A percentile compares a stretch with the other conserved stretches of the same genome.
Evolutionary conservation across 2,797 vertebrate genomes (phyloP).

Genomic region (Knipowitschia caucasica): DNA sequence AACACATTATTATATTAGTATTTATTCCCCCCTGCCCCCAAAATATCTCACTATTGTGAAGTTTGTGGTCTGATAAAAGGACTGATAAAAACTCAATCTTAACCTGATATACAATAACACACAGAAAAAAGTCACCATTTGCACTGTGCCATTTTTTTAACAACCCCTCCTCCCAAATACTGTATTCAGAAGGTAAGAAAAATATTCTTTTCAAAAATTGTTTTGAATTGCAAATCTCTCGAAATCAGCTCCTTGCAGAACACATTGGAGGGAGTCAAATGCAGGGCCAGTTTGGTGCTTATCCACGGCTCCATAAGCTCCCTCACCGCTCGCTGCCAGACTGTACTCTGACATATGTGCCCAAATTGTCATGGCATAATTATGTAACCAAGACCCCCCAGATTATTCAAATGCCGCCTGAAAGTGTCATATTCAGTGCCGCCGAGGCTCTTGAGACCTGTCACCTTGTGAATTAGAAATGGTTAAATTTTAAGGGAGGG

Average conservation of each 20-base stretch:
- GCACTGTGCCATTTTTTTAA: slow-evolving; percentile 53
- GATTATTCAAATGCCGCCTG: slow-evolving; percentile 79
- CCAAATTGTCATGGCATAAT: slow-evolving; percentile 81
- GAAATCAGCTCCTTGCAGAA: slow-evolving; percentile 72
- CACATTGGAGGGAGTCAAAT: slow-evolving; percentile 51
- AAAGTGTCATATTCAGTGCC: slow-evolving; percentile 72
- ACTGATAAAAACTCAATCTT: slow-evolving; percentile 7
- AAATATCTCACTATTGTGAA: too few species aligned
- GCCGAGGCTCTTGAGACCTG: slow-evolving; percentile 69
- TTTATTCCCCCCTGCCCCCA: too few species aligned
- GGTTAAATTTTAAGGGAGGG: slow-evolving; percentile 65
- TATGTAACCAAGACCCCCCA: slow-evolving; percentile 79
- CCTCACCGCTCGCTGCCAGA: slow-evolving; percentile 61
- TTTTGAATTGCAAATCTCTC: slow-evolving; percentile 82
- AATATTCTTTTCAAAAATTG: slow-evolving; percentile 74
- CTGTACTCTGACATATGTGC: slow-evolving; percentile 71
- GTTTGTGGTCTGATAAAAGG: neutral
- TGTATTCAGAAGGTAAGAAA: slow-evolving; percentile 76
- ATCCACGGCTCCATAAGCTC: slow-evolving; percentile 73
- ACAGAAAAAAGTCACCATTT: slow-evolving; percentile 56
- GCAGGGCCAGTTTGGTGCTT: slow-evolving; percentile 71
- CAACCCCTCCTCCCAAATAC: slow-evolving; percentile 67
- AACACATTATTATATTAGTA: too few species aligned
- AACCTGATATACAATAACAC: slow-evolving; percentile 31
- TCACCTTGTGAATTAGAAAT: slow-evolving; percentile 72